Percentiles rank a stretch among this genome's conserved stretches.
phyloP scores from a whole-genome alignment of 2,797 vertebrate species.

The Arctocebus calabarensis region DNA sequence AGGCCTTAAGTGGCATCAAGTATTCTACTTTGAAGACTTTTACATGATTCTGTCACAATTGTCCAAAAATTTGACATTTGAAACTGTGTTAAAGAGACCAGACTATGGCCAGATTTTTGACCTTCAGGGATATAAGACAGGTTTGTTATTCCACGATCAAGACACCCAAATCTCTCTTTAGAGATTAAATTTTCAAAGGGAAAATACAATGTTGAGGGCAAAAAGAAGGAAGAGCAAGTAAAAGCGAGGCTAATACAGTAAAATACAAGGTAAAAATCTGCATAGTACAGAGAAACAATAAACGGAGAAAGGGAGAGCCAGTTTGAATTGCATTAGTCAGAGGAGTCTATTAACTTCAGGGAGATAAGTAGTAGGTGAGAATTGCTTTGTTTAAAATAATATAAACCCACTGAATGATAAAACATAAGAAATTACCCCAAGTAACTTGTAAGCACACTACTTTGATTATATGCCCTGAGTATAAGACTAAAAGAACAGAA shows the following conservation, averaged over 20 bases:
- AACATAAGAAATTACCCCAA: not conserved
- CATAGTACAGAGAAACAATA: not conserved
- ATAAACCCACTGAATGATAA: not conserved
- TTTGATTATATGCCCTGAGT: not conserved
- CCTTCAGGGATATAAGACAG: not conserved
- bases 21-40: not conserved
- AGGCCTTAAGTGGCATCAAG: not conserved
- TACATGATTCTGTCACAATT: not conserved
- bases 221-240: not conserved
- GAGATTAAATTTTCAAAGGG: not conserved
- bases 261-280: not conserved
- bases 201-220: not conserved
- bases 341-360: not conserved
- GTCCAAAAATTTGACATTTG: not conserved
- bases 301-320: not conserved
- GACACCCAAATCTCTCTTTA: not conserved
- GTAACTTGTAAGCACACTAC: not conserved
- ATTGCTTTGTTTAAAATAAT: not conserved
- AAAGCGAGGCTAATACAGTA: not conserved
- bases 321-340: not conserved
- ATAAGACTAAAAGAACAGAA: not conserved
- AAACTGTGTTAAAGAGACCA: not conserved
- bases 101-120: not conserved
- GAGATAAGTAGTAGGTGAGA: not conserved
- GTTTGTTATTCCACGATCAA: not conserved